Evolutionary conservation across 2,113 vertebrate genomes (phyloP).

Genomic region (Zosterops hypoxanthus): DNA sequence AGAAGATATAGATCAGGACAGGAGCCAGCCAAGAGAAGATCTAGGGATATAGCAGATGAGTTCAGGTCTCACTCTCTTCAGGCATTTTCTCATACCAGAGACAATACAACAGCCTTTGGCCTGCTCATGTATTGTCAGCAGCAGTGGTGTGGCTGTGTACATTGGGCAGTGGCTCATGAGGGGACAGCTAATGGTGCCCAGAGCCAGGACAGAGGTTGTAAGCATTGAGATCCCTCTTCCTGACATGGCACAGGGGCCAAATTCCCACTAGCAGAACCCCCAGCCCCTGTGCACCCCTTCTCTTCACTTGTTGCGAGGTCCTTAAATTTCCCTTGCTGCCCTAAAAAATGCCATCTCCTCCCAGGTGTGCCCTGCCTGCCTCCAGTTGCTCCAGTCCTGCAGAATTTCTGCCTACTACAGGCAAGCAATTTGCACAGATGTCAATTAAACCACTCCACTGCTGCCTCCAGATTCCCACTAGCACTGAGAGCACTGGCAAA

Average conservation of each 20-base stretch:
- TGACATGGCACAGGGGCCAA: not conserved
- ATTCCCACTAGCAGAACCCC: not conserved
- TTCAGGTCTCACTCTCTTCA: not conserved
- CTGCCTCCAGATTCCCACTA: not conserved
- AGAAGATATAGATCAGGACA: not conserved
- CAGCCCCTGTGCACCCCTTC: not conserved
- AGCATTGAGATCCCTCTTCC: not conserved
- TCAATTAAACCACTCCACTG: not conserved
- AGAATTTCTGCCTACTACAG: not conserved
- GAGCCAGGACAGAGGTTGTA: not conserved
- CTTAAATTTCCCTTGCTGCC: not conserved
- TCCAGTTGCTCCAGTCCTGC: not conserved
- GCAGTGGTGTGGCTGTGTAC: accelerated
- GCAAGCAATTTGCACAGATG: not conserved
- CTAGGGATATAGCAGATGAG: not conserved
- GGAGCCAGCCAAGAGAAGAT: not conserved
- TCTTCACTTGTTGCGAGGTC: accelerated
- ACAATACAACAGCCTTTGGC: not conserved
- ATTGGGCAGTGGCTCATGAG: not conserved
- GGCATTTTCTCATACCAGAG: not conserved
- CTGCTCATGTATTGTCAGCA: not conserved
- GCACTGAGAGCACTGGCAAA: not conserved
- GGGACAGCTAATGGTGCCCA: not conserved
- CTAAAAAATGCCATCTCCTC: not conserved
- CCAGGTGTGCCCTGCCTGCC: not conserved